phyloP scores from a whole-genome alignment of 2,888 invertebrate genomes.

The Conus canariensis region DNA sequence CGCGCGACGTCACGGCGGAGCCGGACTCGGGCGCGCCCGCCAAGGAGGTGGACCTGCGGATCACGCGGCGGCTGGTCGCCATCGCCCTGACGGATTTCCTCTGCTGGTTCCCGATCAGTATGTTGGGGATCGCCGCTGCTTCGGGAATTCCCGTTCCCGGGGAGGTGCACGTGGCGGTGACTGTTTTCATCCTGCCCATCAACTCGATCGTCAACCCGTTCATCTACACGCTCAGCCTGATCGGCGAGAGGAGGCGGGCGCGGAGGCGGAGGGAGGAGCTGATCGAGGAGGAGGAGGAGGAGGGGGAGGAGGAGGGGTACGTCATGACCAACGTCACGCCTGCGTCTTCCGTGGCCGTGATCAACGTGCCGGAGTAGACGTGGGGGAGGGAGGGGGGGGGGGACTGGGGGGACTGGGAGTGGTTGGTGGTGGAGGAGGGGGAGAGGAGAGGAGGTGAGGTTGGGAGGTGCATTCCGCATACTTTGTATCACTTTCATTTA shows the following conservation, averaged over 20 bases:
- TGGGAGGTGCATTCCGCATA: too few relatives aligned
- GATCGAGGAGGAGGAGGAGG: background rate
- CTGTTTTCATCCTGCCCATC: background rate
- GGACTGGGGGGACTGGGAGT: background rate
- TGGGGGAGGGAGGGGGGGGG: background rate
- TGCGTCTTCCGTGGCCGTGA: background rate
- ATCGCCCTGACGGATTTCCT: constrained; percentile 20
- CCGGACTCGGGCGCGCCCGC: background rate
- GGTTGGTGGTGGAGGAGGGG: too few relatives aligned
- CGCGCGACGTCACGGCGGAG: background rate
- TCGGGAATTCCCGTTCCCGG: background rate
- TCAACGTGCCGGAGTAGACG: background rate
- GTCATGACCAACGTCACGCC: background rate
- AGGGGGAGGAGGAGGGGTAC: background rate
- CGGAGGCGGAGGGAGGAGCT: background rate
- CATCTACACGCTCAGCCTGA: background rate
- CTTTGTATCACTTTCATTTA: too few relatives aligned
- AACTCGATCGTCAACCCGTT: constrained; percentile 12
- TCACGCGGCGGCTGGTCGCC: background rate
- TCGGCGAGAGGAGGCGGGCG: background rate
- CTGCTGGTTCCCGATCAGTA: constrained; percentile 17
- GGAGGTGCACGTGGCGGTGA: constrained; percentile 8
- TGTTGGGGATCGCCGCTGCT: background rate
- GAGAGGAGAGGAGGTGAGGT: too few relatives aligned
- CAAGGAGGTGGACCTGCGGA: background rate